Evolutionary conservation across 2,797 vertebrate species (phyloP).

Genomic region (Anas bahamensis): DNA sequence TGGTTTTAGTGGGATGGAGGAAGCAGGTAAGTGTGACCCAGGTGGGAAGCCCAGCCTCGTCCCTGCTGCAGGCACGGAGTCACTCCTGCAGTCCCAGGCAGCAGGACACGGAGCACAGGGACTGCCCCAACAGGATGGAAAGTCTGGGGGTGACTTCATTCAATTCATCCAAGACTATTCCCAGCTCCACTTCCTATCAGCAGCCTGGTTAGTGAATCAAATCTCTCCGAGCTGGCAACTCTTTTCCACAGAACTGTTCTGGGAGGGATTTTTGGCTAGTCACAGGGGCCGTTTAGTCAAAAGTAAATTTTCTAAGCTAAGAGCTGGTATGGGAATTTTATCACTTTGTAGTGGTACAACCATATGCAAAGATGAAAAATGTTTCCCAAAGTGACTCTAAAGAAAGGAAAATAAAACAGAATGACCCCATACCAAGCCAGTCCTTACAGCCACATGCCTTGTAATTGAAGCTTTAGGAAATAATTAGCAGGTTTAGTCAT

Average conservation of each 20-base stretch:
- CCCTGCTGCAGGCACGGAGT: not conserved
- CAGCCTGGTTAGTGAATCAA: constrained; percentile 30
- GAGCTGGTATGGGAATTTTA: not conserved
- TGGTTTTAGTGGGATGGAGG: not conserved
- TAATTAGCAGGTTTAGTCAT: not conserved
- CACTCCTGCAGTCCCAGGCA: not conserved
- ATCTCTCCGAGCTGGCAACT: not conserved
- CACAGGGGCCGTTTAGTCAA: not conserved
- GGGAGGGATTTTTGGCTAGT: constrained; percentile 20
- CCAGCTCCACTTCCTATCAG: not conserved
- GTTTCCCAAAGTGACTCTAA: not conserved
- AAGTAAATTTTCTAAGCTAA: constrained; percentile 20
- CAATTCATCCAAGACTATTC: not conserved
- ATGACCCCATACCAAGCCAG: not conserved
- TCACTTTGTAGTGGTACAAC: not conserved
- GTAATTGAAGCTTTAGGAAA: constrained; percentile 19
- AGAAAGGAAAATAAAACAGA: not conserved
- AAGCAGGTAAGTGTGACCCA: not conserved
- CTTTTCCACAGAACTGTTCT: not conserved
- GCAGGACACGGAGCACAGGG: not conserved
- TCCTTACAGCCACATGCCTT: not conserved
- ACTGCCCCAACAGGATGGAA: not conserved
- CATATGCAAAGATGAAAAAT: not conserved
- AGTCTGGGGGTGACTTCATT: not conserved
- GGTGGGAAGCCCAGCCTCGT: not conserved